Evolutionary conservation across 2,113 vertebrate genomes (phyloP).

Genomic region (Seriola rivoliana): DNA sequence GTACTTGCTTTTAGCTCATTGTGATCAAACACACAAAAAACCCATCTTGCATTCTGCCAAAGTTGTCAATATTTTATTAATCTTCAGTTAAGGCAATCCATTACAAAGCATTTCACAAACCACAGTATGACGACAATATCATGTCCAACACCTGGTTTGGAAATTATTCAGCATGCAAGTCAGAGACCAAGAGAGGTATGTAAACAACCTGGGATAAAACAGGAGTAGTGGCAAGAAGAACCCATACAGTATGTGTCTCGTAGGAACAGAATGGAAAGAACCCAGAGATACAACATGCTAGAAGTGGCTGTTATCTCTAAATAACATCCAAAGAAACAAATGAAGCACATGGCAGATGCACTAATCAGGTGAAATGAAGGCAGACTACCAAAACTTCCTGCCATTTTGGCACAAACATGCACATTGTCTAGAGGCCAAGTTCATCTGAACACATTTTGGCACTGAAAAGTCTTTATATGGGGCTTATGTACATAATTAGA

Average conservation of each 20-base stretch:
- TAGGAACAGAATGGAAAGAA: slow-evolving; percentile 63
- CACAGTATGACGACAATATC: slow-evolving; percentile 83
- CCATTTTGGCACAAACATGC: slow-evolving; percentile 83
- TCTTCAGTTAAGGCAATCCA: slow-evolving; percentile 87
- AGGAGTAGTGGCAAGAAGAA: slow-evolving; percentile 75
- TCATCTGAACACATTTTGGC: slow-evolving; percentile 70
- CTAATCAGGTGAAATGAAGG: slow-evolving; percentile 58
- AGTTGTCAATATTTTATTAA: slow-evolving; percentile 83
- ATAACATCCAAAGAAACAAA: slow-evolving; percentile 64
- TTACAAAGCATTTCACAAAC: slow-evolving; percentile 88
- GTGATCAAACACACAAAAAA: slow-evolving; percentile 42
- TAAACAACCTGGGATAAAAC: slow-evolving; percentile 77
- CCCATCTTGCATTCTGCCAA: slow-evolving; percentile 73
- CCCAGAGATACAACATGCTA: slow-evolving; percentile 75
- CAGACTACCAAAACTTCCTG: slow-evolving; percentile 61
- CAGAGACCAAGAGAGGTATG: slow-evolving; percentile 81
- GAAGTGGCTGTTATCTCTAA: slow-evolving; percentile 58
- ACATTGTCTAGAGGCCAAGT: slow-evolving; percentile 72
- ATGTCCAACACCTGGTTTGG: slow-evolving; percentile 83
- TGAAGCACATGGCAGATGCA: slow-evolving; percentile 52
- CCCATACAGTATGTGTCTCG: slow-evolving; percentile 67
- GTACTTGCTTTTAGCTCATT: background rate
- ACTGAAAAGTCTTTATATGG: slow-evolving; percentile 54
- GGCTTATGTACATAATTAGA: slow-evolving; percentile 75
- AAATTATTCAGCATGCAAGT: slow-evolving; percentile 86